Evolutionary conservation across 1,140 invertebrate species (phyloP).

Genomic region (Vanessa tameamea): DNA sequence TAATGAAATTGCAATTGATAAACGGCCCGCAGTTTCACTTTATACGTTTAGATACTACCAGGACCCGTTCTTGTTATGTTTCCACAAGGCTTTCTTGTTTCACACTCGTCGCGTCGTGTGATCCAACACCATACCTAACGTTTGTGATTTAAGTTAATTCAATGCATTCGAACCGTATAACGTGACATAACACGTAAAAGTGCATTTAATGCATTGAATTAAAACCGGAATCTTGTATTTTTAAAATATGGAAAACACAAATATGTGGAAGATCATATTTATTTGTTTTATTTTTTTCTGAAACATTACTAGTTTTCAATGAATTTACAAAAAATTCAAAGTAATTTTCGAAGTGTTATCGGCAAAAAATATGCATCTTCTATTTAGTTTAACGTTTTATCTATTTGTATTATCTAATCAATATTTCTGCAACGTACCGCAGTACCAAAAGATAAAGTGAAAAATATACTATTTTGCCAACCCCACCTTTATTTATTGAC

Average conservation of each 20-base stretch:
- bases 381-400: slow-evolving; percentile 72
- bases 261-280: too few relatives aligned
- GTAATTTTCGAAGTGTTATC: slow-evolving; percentile 40
- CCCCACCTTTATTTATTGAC: slow-evolving; percentile 72
- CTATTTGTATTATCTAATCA: slow-evolving; percentile 67
- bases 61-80: slow-evolving; percentile 61
- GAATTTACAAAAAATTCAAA: slow-evolving; percentile 16
- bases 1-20: slow-evolving; percentile 74
- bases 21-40: slow-evolving; percentile 67
- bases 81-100: slow-evolving; percentile 69
- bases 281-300: too few relatives aligned
- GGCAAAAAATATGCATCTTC: slow-evolving; percentile 67
- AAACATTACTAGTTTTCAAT: background rate
- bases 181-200: background rate
- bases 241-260: background rate
- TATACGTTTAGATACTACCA: slow-evolving; percentile 53
- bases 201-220: background rate
- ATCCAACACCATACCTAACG: slow-evolving; percentile 18
- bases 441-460: slow-evolving; percentile 55
- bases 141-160: background rate
- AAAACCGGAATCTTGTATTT: background rate
- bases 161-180: background rate
- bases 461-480: slow-evolving; percentile 68
- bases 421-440: slow-evolving; percentile 66
- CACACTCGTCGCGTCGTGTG: slow-evolving; percentile 40